Evolutionary conservation across 2,888 invertebrate genomes (phyloP).

Genomic region (Epistrophe grossulariae): DNA sequence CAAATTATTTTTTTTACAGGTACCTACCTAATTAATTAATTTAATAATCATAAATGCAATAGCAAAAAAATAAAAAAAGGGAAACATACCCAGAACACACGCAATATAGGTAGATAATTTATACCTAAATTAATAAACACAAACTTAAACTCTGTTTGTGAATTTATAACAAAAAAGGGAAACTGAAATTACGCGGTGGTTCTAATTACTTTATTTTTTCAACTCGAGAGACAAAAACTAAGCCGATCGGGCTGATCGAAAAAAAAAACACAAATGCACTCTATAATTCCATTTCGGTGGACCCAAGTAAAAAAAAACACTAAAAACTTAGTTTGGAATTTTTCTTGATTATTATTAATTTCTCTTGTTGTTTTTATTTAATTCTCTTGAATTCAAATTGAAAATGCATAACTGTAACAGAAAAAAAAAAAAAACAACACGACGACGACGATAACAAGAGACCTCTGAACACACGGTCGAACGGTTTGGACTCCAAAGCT

Average conservation of each 20-base stretch:
- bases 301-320: neutral
- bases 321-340: neutral
- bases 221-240: neutral
- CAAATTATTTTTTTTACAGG: neutral
- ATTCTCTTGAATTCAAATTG: conserved; percentile 15
- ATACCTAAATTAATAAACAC: conserved; percentile 61
- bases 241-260: neutral
- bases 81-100: no score
- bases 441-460: conserved; percentile 39
- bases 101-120: no score
- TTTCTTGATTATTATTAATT: conserved; percentile 20
- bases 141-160: neutral
- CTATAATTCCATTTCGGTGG: neutral
- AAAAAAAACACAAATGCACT: neutral
- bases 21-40: conserved; percentile 36
- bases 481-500: conserved; percentile 68
- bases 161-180: neutral
- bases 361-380: conserved; percentile 4
- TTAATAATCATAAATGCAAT: conserved; percentile 51
- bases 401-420: conserved; percentile 52
- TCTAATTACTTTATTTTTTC: neutral
- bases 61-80: no score
- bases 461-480: conserved; percentile 54
- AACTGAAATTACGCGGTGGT: conserved; percentile 6
- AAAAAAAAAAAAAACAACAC: conserved; percentile 47